These are phyloP conservation scores for Crotalus tigris DNA, from an alignment of 2,113 vertebrate species.

Conservation along the genomic window DNA sequence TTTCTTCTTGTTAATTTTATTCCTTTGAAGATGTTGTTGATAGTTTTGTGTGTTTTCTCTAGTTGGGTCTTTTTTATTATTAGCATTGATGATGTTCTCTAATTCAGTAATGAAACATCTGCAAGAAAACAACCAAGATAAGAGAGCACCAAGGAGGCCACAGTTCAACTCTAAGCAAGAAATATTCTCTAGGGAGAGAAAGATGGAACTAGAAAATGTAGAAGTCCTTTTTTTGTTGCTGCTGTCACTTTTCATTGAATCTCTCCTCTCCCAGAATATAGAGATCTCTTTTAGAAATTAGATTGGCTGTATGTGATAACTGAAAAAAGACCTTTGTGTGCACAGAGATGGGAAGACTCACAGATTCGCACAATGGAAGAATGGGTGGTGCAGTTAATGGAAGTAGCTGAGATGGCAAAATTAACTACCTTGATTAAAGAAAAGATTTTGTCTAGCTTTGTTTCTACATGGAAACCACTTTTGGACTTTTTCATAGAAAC, in stretches of 20 bases:
- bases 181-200: background rate
- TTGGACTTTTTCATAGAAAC: background rate
- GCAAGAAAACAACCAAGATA: background rate
- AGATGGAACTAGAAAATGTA: background rate
- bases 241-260: conserved; percentile 3
- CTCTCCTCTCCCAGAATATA: fast-evolving
- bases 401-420: background rate
- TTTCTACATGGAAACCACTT: background rate
- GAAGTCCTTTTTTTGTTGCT: background rate
- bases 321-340: background rate
- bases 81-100: background rate
- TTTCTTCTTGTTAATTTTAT: background rate
- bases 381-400: background rate
- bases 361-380: background rate
- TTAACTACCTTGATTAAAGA: background rate
- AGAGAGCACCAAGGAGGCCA: background rate
- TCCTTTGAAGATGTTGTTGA: background rate
- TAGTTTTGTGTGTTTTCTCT: background rate
- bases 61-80: background rate
- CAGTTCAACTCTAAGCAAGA: background rate
- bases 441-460: background rate
- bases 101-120: background rate
- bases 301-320: background rate
- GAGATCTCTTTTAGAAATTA: conserved; percentile 11
- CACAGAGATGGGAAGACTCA: background rate